These are phyloP conservation scores for Galemys pyrenaicus DNA, from an alignment of 2,113 vertebrate species.

Conservation along the genomic window DNA sequence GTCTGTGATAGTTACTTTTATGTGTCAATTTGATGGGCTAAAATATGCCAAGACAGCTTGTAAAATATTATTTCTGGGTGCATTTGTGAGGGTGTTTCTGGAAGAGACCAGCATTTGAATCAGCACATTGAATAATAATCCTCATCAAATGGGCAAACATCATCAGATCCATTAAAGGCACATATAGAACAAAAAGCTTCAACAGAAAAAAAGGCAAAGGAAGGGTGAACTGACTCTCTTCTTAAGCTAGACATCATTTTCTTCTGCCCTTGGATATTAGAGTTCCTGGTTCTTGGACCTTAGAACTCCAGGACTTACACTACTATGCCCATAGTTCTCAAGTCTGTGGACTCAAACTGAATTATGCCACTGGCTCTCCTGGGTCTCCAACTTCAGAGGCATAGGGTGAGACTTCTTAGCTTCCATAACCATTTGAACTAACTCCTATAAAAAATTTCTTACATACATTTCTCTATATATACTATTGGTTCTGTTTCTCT, in stretches of 20 bases:
- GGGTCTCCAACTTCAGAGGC: background rate
- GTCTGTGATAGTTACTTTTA: background rate
- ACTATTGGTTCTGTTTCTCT: background rate
- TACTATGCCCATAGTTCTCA: background rate
- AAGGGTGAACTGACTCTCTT: background rate
- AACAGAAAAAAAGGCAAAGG: background rate
- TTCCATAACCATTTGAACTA: background rate
- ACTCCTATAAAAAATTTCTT: background rate
- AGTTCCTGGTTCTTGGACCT: background rate
- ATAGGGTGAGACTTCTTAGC: background rate
- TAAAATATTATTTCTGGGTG: background rate
- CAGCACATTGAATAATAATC: background rate
- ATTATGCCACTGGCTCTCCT: background rate
- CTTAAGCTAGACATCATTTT: background rate
- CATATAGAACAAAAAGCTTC: background rate
- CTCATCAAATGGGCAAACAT: background rate
- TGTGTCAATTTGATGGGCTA: background rate
- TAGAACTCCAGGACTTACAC: background rate
- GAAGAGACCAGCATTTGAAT: background rate
- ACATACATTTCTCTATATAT: no score
- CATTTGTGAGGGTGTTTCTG: background rate
- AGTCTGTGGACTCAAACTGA: background rate
- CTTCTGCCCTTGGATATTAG: background rate
- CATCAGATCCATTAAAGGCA: background rate
- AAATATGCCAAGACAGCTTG: background rate